A percentile compares a stretch with the other conserved stretches of the same genome.
phyloP scores from a whole-genome alignment of 2,888 invertebrate genomes.

The Branchellion lobata region DNA sequence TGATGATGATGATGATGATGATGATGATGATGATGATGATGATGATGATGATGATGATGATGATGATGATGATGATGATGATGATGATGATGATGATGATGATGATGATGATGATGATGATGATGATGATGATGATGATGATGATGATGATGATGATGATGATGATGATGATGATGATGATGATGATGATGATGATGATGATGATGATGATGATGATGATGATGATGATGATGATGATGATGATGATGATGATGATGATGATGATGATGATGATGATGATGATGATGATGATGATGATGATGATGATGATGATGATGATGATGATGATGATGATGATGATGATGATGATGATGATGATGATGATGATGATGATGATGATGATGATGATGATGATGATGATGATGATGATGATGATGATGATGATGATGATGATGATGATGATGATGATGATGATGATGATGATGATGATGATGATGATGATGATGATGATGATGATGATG shows the following conservation, averaged over 20 bases:
- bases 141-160: conserved; percentile 41
- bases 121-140: conserved; percentile 39
- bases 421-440: too few relatives aligned
- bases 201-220: conserved; percentile 40
- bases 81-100: conserved; percentile 38
- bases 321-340: conserved; percentile 38
- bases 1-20: conserved; percentile 39
- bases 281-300: conserved; percentile 40
- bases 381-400: too few relatives aligned
- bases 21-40: conserved; percentile 39
- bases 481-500: too few relatives aligned
- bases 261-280: conserved; percentile 40
- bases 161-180: conserved; percentile 38
- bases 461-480: too few relatives aligned
- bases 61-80: conserved; percentile 41
- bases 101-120: conserved; percentile 40
- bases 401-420: too few relatives aligned
- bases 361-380: too few relatives aligned
- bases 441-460: too few relatives aligned
- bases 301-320: conserved; percentile 40
- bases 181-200: conserved; percentile 40
- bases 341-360: conserved; percentile 38
- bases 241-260: conserved; percentile 38
- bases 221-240: conserved; percentile 40
- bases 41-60: conserved; percentile 40